Conservation (phyloP, 1,140 invertebrate species). For the Plectrocnemia conspersa region DNA sequence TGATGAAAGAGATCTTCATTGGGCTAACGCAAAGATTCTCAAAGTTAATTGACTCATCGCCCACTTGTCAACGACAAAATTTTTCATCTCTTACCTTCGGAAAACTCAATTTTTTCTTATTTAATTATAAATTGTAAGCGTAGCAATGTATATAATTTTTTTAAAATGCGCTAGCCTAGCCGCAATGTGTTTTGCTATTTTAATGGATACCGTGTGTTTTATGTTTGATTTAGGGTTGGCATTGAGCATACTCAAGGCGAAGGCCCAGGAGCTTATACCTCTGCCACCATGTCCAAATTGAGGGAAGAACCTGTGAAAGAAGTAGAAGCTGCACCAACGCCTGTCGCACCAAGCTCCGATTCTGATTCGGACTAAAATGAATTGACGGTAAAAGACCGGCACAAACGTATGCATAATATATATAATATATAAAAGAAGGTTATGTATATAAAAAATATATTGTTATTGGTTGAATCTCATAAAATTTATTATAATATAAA, state of each 20-base stretch:
- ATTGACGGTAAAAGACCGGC: too few species aligned
- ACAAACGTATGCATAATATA: background rate
- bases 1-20: too few species aligned
- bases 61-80: too few species aligned
- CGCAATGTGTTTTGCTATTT: too few species aligned
- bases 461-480: background rate
- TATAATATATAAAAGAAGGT: background rate
- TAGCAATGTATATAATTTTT: too few species aligned
- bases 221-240: constrained; percentile 60
- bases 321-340: constrained; percentile 38
- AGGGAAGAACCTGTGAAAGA: constrained; percentile 45
- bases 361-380: constrained; percentile 35
- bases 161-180: too few species aligned
- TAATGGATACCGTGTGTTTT: too few species aligned
- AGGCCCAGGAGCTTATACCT: constrained; percentile 68
- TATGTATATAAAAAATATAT: background rate
- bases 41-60: too few species aligned
- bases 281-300: constrained; percentile 58
- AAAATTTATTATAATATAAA: background rate
- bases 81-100: too few species aligned
- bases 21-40: too few species aligned
- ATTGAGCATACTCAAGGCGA: constrained; percentile 79
- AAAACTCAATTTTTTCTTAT: too few species aligned
- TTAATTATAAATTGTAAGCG: too few species aligned
- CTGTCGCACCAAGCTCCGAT: constrained; percentile 50